Base-by-base conservation (phyloP, 2,888 invertebrate species). In the Calameuta filiformis region DNA sequence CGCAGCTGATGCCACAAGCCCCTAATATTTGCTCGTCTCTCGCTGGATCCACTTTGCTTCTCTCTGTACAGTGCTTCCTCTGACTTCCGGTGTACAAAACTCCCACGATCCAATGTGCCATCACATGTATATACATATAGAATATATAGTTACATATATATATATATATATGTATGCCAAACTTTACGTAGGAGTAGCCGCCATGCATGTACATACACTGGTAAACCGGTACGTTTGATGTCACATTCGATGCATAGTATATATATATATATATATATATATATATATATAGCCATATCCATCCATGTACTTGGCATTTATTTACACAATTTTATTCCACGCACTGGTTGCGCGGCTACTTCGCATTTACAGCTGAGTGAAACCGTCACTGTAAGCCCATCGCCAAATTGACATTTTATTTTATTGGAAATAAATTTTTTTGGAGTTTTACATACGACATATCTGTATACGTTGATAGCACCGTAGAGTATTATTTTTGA, bases 11-110 rank as follows among this genome's bases (percentile, higher is more conserved):
- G 79, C 78, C 77, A 56, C 56, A 81, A 81, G 82, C 80, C 82
- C 82, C 81, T 82, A 84, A 84, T 84, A 84, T 84, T 84, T 84
- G 83, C 83, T 82, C 81, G 83, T 82, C 83, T 83, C 83, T 82
- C 82, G 79, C 80, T 80, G 82, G 77, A 82, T 81, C 81, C 80
- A 83, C 83, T 81, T 81, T 76, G 75, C 79, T 40, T 56, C 56
- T 56, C 56, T 56, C 56, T 56, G 23, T 56, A 71, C 30, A 71
- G 31, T 34, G 71, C 31, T 71, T 71, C 71, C 30, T 71, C 34
- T 34, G 79, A 78, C 78, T 79, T 77, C 75, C 78, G 79, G 75
- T 75, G 73, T 76, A 75, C 77, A 68, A 76, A 83, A 82, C 83
- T 83, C 81, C 83, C 81, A 82, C 79, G 80, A 73, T 56, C 6